Conservation (phyloP, 92 coral and sea anemone genomes). For the Epizoanthus illoricatus region DNA sequence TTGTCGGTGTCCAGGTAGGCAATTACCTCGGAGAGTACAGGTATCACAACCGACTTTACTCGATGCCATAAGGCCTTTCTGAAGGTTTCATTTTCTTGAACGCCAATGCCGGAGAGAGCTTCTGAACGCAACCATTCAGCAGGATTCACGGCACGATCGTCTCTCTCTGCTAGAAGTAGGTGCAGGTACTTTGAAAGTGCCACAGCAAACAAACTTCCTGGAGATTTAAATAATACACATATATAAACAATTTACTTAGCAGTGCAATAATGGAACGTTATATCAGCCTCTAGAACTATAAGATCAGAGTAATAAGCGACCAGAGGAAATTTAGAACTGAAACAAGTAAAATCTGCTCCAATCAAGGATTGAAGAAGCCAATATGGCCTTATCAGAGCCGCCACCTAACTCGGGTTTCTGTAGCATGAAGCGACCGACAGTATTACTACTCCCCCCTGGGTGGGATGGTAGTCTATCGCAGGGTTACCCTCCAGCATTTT, state of each 20-base stretch:
- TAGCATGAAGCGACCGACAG: too few relatives aligned
- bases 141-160: constrained; percentile 48
- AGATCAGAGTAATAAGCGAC: too few relatives aligned
- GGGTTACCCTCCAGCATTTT: too few relatives aligned
- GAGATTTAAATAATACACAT: background rate
- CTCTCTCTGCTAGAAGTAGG: constrained; percentile 57
- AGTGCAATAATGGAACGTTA: too few relatives aligned
- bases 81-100: constrained; percentile 84
- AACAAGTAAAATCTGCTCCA: too few relatives aligned
- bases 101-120: constrained; percentile 66
- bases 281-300: too few relatives aligned
- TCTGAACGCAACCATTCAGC: constrained; percentile 77
- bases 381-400: too few relatives aligned
- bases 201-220: constrained; percentile 20
- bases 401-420: too few relatives aligned
- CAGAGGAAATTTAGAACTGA: too few relatives aligned
- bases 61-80: constrained; percentile 87
- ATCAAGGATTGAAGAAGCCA: too few relatives aligned
- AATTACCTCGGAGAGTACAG: constrained; percentile 73
- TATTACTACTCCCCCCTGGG: too few relatives aligned
- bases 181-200: constrained; percentile 61
- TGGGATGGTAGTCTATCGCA: too few relatives aligned
- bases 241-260: background rate
- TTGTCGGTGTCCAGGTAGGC: constrained; percentile 72
- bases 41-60: constrained; percentile 70